These are phyloP conservation scores for Pontoporia blainvillei DNA, from an alignment of 2,113 vertebrate genomes.

Conservation along the genomic window DNA sequence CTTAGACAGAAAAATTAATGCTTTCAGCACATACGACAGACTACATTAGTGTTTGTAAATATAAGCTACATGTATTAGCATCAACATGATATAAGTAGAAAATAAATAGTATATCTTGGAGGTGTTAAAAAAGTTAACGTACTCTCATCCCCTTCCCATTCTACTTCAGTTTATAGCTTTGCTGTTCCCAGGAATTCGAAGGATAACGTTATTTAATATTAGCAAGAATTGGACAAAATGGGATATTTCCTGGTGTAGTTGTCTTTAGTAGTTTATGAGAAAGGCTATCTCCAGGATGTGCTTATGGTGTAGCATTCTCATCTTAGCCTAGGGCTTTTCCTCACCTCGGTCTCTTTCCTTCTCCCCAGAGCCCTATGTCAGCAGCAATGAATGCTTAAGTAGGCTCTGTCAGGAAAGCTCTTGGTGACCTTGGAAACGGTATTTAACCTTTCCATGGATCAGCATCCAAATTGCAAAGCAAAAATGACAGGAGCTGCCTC, in stretches of 20 bases:
- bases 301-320: background rate
- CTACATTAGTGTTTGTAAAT: background rate
- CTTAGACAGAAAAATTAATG: background rate
- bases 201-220: background rate
- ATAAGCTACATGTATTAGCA: background rate
- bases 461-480: constrained; percentile 37
- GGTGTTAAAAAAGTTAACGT: background rate
- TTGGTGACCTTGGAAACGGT: constrained; percentile 35
- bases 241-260: background rate
- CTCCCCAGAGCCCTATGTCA: background rate
- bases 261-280: background rate
- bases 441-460: constrained; percentile 47
- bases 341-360: background rate
- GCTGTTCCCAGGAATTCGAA: background rate
- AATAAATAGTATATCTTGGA: background rate
- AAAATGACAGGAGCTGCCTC: constrained; percentile 14
- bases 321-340: background rate
- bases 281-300: background rate
- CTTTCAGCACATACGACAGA: background rate
- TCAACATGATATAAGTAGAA: background rate
- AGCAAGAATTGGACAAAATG: background rate
- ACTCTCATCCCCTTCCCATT: background rate
- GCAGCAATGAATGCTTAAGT: constrained; percentile 12
- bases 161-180: background rate
- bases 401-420: constrained; percentile 42